Evolutionary conservation across 1,140 invertebrate genomes (phyloP).

Genomic region (Diorhabda elongata): DNA sequence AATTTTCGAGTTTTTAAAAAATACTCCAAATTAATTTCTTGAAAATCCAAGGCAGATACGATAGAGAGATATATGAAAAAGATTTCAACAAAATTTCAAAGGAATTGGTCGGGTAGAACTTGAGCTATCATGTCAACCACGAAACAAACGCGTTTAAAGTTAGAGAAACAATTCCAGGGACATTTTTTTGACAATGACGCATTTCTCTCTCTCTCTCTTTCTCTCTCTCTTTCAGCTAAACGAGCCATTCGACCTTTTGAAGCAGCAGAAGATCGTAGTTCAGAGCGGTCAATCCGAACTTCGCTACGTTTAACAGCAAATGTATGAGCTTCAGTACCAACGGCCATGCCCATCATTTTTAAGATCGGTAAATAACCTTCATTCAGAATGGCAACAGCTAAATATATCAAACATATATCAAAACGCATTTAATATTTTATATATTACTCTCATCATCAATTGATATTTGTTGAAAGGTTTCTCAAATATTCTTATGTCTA

Average conservation of each 20-base stretch:
- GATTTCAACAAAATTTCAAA: no score
- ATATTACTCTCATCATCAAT: not conserved
- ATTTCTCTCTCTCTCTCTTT: not conserved
- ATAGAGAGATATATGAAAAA: no score
- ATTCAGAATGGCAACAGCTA: not conserved
- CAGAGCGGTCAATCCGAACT: not conserved
- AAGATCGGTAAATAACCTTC: not conserved
- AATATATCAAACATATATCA: not conserved
- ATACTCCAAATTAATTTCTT: no score
- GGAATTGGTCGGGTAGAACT: no score
- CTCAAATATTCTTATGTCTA: no score
- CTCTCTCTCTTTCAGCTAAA: not conserved
- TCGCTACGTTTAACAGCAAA: not conserved
- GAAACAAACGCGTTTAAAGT: constrained; percentile 1
- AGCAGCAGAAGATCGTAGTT: constrained; percentile 6
- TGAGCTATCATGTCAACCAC: not conserved
- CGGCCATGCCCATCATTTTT: not conserved
- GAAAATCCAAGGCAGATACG: no score
- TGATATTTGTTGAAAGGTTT: not conserved
- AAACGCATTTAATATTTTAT: not conserved
- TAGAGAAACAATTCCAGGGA: not conserved
- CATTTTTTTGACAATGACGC: not conserved
- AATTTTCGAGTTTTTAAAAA: no score
- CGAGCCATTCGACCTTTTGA: not conserved
- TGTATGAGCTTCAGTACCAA: constrained; percentile 6